Evolutionary conservation across 30 jellyfish, hydroid and myxozoan genomes (phyloP), one percentile per base, ranked within the genome.

Genomic region (Aurelia aurita complex sp. Pacific): DNA sequence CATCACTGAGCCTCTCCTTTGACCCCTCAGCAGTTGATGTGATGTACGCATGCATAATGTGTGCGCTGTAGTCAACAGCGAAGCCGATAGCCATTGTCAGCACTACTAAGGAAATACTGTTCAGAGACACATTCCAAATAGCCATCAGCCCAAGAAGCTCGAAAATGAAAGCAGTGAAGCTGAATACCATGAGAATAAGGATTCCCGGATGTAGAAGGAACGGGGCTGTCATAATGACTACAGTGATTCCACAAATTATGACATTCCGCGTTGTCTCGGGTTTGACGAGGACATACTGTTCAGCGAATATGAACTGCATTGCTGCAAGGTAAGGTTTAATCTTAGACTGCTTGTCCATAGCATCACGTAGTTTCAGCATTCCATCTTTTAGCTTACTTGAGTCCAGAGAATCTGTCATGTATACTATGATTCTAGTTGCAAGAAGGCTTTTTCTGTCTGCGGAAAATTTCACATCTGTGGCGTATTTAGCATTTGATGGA

Each of bases 61-160:
- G 95, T 2, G 95, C 95, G 69, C 95, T 85, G 89, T 85, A 85
- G 51, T 85, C 95, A 53, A 85, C 95, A 14, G 89, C 68, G 62
- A 85, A 85, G 7, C 95, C 95, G 12, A 85, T 76, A 5, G 95
- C 83, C 95, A 85, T 85, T 14, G 83, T 76, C 6, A 85, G 46
- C 0, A 74, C 73, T 59, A 85, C 74, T 85, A 85, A 65, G 52
- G 95, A 85, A 66, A 85, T 85, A 23, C 90, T 73, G 34, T 85
- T 85, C 57, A 85, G 34, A 9, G 86, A 69, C 11, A 85, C 89
- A 38, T 67, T 60, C 95, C 95, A 85, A 66, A 76, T 10, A 4
- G 86, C 74, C 95, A 85, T 85, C 83, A 85, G 6, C 16, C 96
- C 98, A 63, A 88, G 42, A 60, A 92, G 76, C 59, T 92, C 98